Evolutionary conservation across 2,113 vertebrate species (phyloP).

Genomic region (Eubucco bourcierii): DNA sequence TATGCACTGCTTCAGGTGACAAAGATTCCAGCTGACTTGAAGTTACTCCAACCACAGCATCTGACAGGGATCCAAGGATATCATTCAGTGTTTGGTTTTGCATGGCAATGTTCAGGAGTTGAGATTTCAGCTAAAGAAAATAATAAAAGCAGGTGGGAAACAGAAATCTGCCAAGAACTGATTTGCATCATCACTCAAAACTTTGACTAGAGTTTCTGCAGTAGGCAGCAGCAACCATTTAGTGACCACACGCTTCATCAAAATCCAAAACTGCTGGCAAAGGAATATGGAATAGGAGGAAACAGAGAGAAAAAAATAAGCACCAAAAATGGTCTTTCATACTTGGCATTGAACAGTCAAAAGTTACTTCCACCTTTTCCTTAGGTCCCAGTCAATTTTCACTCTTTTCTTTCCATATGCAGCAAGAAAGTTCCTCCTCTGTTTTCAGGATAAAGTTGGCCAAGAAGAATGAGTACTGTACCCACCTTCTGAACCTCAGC

Average conservation of each 20-base stretch:
- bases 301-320: not conserved
- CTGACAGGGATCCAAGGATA: constrained; percentile 79
- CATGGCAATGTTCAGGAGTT: constrained; percentile 74
- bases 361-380: not conserved
- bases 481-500: constrained; percentile 77
- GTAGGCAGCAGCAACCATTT: not conserved
- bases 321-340: not conserved
- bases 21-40: constrained; percentile 77
- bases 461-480: not conserved
- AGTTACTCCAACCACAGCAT: constrained; percentile 77
- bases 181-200: not conserved
- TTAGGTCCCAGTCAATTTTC: not conserved
- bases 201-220: not conserved
- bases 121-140: constrained; percentile 77
- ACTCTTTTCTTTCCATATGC: not conserved
- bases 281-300: not conserved
- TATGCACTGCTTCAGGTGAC: constrained; percentile 76
- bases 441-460: not conserved
- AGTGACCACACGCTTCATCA: not conserved
- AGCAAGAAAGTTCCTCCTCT: not conserved
- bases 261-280: not conserved
- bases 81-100: constrained; percentile 82
- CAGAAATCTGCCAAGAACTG: not conserved
- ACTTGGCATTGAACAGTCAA: not conserved
- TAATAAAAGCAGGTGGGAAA: not conserved